Conservation (phyloP, 2,113 vertebrate genomes). For the Leptocoma aspasia region DNA sequence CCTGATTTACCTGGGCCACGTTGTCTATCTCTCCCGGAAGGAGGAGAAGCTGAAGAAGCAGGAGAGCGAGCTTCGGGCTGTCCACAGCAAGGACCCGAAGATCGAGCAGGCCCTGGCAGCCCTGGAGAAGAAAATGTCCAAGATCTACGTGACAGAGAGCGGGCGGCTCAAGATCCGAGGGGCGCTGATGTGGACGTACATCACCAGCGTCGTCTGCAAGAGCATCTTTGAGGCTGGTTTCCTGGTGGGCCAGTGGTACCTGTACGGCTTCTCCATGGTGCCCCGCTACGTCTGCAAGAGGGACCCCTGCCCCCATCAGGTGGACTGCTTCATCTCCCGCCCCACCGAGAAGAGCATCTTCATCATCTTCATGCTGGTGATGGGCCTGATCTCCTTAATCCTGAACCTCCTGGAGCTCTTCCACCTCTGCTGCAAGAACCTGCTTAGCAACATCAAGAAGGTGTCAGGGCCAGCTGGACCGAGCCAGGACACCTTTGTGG, state of each 20-base stretch:
- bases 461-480: background rate
- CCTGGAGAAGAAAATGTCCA: conserved; percentile 73
- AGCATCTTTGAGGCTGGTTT: conserved; percentile 86
- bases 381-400: conserved; percentile 83
- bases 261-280: conserved; percentile 86
- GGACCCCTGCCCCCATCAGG: conserved; percentile 84
- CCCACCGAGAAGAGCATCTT: conserved; percentile 97
- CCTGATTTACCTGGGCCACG: conserved; percentile 90
- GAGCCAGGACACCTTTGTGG: background rate
- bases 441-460: conserved; percentile 50
- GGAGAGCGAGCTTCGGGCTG: conserved; percentile 66
- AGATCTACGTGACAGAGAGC: conserved; percentile 63
- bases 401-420: conserved; percentile 89
- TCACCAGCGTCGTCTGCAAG: conserved; percentile 84
- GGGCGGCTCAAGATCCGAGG: conserved; percentile 76
- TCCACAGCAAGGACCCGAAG: conserved; percentile 55
- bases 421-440: conserved; percentile 77
- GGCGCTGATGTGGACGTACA: conserved; percentile 83
- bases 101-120: conserved; percentile 35
- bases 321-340: conserved; percentile 94
- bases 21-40: conserved; percentile 76
- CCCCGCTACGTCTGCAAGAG: conserved; percentile 81
- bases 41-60: conserved; percentile 69
- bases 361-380: conserved; percentile 90
- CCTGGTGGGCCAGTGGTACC: conserved; percentile 87